phyloP scores from a whole-genome alignment of 53 echinoderm and acorn worm genomes.

The Astropecten irregularis region DNA sequence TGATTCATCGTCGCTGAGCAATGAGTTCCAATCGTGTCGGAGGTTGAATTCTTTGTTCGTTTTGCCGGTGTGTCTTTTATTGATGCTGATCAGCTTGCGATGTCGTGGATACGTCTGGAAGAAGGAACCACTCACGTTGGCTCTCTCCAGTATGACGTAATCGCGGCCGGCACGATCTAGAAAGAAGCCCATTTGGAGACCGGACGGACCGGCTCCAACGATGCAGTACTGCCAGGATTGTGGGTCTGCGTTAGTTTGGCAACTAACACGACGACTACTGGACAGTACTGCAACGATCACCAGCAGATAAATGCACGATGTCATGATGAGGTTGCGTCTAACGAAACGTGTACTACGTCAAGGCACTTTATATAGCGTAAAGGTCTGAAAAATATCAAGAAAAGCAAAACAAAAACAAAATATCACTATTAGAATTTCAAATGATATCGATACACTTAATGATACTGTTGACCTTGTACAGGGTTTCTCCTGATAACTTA shows the following conservation, averaged over 20 bases:
- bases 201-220: constrained; percentile 89
- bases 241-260: background rate
- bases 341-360: background rate
- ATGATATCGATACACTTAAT: no score
- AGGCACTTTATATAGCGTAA: constrained; percentile 33
- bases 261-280: background rate
- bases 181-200: constrained; percentile 98
- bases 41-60: constrained; percentile 98
- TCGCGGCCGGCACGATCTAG: constrained; percentile 78
- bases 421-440: no score
- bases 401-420: background rate
- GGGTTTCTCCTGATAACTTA: no score
- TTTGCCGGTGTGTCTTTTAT: constrained; percentile 93
- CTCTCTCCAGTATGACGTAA: constrained; percentile 87
- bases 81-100: constrained; percentile 96
- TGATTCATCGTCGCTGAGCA: constrained; percentile 90
- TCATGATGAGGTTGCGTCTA: constrained; percentile 10
- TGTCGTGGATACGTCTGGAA: constrained; percentile 83
- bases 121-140: constrained; percentile 82
- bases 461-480: no score
- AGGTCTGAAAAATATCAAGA: background rate
- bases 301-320: constrained; percentile 7
- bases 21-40: constrained; percentile 97
- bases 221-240: constrained; percentile 82
- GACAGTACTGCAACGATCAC: constrained; percentile 19